Evolutionary conservation across 2,797 vertebrate species (phyloP).

Genomic region (Todus mexicanus): DNA sequence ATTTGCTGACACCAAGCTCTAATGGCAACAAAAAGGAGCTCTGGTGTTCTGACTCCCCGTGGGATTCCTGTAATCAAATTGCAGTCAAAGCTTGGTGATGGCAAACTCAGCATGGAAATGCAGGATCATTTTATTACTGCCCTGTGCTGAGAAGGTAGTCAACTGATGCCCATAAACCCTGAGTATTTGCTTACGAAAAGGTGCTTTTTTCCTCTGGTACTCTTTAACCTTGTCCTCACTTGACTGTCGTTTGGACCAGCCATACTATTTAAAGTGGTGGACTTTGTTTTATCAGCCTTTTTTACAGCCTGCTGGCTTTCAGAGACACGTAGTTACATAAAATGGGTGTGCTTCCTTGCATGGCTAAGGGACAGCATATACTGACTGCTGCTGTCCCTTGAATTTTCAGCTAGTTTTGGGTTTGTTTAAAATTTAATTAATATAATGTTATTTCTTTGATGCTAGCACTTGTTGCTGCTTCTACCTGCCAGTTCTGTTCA

Average conservation of each 20-base stretch:
- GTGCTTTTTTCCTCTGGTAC: background rate
- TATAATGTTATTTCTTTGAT: background rate
- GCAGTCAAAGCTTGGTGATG: background rate
- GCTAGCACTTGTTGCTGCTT: background rate
- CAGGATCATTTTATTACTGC: background rate
- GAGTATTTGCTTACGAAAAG: background rate
- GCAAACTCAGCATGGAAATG: background rate
- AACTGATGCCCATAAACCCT: background rate
- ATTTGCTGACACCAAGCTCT: background rate
- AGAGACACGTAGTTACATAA: background rate
- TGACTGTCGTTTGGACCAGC: background rate
- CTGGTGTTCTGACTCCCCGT: background rate
- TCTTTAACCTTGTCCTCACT: background rate
- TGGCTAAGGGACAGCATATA: background rate
- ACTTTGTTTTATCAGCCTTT: constrained; percentile 8
- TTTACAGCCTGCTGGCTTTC: background rate
- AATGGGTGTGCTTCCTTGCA: background rate
- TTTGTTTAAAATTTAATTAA: background rate
- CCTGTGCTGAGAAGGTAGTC: background rate
- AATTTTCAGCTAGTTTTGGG: background rate
- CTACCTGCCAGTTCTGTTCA: background rate
- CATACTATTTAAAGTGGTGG: background rate
- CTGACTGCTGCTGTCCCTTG: background rate
- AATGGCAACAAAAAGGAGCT: background rate
- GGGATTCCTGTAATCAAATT: background rate